Evolutionary conservation across 2,113 vertebrate species (phyloP).

Genomic region (Zapus hudsonius): DNA sequence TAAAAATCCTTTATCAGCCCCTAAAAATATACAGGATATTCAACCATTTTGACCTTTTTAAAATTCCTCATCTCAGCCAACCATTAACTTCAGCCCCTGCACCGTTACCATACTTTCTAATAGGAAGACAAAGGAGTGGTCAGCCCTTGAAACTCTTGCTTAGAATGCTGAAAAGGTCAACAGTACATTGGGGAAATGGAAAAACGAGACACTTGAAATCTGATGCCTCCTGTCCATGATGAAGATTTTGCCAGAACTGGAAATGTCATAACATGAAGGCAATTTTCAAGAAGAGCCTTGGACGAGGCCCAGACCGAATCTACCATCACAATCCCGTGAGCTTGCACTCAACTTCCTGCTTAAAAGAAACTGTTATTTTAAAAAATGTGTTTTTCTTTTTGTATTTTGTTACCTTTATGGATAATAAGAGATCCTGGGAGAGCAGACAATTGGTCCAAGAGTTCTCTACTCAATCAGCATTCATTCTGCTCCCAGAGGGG

Average conservation of each 20-base stretch:
- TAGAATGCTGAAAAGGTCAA: slow-evolving; percentile 88
- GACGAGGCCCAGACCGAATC: fast-evolving
- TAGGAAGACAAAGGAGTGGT: slow-evolving; percentile 80
- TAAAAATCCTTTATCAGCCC: slow-evolving; percentile 57
- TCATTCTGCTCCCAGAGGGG: background rate
- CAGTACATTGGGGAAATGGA: slow-evolving; percentile 66
- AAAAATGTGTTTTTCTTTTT: background rate
- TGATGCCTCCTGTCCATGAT: slow-evolving; percentile 70
- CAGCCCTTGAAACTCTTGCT: slow-evolving; percentile 80
- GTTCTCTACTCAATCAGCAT: background rate
- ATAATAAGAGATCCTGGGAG: fast-evolving
- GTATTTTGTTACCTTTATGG: slow-evolving; percentile 27
- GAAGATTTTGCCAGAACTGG: slow-evolving; percentile 77
- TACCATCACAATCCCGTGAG: background rate
- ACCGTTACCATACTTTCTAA: slow-evolving; percentile 77
- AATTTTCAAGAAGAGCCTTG: slow-evolving; percentile 60
- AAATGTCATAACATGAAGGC: slow-evolving; percentile 83
- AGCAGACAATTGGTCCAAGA: background rate
- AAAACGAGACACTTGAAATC: slow-evolving; percentile 79
- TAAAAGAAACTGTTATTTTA: background rate
- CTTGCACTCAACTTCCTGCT: background rate
- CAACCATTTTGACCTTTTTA: slow-evolving; percentile 84
- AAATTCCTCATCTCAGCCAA: slow-evolving; percentile 79
- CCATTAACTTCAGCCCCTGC: slow-evolving; percentile 70
- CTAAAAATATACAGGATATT: slow-evolving; percentile 60